Conservation (phyloP, 2,888 invertebrate species). For the Hemistola chrysoprasaria region DNA sequence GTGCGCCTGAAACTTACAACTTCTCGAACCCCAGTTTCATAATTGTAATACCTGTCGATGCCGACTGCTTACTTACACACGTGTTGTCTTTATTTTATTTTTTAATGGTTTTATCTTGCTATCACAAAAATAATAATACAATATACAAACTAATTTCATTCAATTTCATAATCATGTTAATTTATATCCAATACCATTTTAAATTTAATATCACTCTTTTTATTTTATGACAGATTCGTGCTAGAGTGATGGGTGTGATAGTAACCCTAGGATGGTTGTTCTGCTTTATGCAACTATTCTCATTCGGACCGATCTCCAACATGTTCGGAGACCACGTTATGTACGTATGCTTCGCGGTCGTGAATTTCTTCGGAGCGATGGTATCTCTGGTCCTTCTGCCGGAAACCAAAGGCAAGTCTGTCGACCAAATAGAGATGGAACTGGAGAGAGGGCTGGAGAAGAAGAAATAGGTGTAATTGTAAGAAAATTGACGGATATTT, state of each 20-base stretch:
- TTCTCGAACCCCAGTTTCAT: too few species aligned
- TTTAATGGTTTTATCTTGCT: too few species aligned
- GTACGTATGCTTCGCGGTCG: constrained; percentile 52
- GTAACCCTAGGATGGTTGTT: constrained; percentile 45
- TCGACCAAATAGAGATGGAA: constrained; percentile 51
- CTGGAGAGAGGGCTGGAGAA: constrained; percentile 20
- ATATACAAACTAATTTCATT: too few species aligned
- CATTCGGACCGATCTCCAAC: constrained; percentile 36
- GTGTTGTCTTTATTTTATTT: too few species aligned
- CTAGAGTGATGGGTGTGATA: constrained; percentile 45
- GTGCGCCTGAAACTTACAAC: too few species aligned
- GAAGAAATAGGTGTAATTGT: constrained; percentile 8
- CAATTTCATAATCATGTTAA: too few species aligned
- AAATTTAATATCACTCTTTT: neutral
- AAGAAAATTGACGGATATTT: too few species aligned
- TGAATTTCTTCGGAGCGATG: constrained; percentile 49
- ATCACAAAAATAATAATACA: too few species aligned
- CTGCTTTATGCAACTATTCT: constrained; percentile 39
- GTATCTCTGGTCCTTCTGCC: constrained; percentile 51
- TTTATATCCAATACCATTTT: too few species aligned
- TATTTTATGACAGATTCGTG: constrained; percentile 46
- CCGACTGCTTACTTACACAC: too few species aligned
- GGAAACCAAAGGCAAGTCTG: constrained; percentile 63
- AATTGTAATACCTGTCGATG: too few species aligned
- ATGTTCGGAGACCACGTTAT: constrained; percentile 49